phyloP scores from a whole-genome alignment of 2,113 vertebrate genomes.

The Polyodon spathula region DNA sequence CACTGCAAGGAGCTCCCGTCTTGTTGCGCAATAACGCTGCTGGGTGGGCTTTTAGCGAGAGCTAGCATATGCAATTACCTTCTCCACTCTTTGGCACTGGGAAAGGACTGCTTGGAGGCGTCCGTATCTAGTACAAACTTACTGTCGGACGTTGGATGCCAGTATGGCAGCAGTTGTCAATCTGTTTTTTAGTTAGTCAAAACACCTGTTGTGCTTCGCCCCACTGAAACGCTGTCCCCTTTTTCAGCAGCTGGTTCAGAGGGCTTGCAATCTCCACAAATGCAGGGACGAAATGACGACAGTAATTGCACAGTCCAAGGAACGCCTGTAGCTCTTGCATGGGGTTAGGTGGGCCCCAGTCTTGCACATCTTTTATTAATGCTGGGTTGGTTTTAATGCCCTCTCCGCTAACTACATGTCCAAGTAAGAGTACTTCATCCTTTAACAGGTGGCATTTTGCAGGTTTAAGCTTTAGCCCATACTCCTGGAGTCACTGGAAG shows the following conservation, averaged over 20 bases:
- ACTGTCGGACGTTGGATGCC: neutral
- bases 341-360: constrained; percentile 1
- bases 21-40: constrained; percentile 13
- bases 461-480: constrained; percentile 21
- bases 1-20: constrained; percentile 8
- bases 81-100: constrained; percentile 12
- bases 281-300: neutral
- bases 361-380: constrained; percentile 7
- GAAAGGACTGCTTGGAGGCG: constrained; percentile 18
- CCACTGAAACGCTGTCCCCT: constrained; percentile 2
- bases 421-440: constrained; percentile 15
- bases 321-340: constrained; percentile 5
- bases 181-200: constrained; percentile 6
- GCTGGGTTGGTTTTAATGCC: constrained; percentile 6
- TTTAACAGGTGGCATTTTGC: constrained; percentile 16
- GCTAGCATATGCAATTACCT: constrained; percentile 15
- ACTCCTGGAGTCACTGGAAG: constrained; percentile 3
- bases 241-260: neutral
- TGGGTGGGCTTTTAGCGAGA: neutral
- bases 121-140: constrained; percentile 11
- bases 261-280: constrained; percentile 13
- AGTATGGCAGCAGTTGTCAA: constrained; percentile 10
- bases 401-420: constrained; percentile 11
- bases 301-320: constrained; percentile 15
- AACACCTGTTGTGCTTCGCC: constrained; percentile 6